Evolutionary conservation across 2,888 invertebrate genomes (phyloP).

Genomic region (Sphaeridia pumilis): DNA sequence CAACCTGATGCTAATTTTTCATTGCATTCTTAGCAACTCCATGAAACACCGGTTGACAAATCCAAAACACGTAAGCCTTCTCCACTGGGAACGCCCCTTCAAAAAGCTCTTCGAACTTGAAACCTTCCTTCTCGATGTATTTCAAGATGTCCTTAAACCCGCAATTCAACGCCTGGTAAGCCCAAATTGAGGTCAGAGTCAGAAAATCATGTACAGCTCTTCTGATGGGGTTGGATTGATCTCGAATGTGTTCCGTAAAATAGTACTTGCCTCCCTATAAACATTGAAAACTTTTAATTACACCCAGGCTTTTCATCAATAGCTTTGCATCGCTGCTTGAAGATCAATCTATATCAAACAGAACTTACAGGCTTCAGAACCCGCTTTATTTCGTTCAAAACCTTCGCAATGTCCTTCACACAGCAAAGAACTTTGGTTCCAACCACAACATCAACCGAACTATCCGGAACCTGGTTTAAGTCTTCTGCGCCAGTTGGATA

Average conservation of each 20-base stretch:
- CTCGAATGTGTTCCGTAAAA: neutral
- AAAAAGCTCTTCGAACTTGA: no score
- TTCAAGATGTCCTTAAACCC: neutral
- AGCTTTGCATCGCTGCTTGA: neutral
- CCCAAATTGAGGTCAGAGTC: neutral
- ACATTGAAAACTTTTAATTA: neutral
- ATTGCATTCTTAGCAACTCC: no score
- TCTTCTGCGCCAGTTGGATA: neutral
- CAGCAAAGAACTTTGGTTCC: neutral
- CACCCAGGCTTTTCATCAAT: neutral
- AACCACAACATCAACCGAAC: constrained; percentile 2
- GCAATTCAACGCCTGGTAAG: neutral
- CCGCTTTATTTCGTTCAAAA: neutral
- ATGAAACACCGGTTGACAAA: no score
- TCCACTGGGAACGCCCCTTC: no score
- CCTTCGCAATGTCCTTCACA: neutral
- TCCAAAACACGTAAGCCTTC: no score
- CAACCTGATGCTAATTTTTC: no score
- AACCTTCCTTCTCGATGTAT: neutral
- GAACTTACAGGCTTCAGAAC: constrained; percentile 8
- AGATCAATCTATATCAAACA: neutral
- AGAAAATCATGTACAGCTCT: neutral
- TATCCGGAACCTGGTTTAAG: neutral
- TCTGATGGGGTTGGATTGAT: neutral
- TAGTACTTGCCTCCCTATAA: constrained; percentile 7